A percentile compares a stretch with the other conserved stretches of the same genome.
These are phyloP conservation scores for Argyresthia goedartella DNA, from an alignment of 2,888 invertebrate genomes.

Conservation along the genomic window DNA sequence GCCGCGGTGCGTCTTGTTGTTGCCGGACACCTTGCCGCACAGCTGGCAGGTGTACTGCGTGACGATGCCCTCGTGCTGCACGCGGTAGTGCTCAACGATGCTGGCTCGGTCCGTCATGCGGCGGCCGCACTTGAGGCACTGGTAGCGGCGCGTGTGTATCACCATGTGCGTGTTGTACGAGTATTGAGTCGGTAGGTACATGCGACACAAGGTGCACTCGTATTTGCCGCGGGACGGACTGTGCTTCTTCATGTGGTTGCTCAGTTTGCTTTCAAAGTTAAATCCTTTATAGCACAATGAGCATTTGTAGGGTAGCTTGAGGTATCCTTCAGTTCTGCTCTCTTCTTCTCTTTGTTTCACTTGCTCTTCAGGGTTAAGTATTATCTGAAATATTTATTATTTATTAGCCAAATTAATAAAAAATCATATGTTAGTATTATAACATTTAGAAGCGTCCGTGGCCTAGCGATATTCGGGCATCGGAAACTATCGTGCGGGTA, in stretches of 20 bases:
- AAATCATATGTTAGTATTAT: too few species aligned
- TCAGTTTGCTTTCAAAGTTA: slow-evolving; percentile 47
- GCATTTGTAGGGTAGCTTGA: slow-evolving; percentile 47
- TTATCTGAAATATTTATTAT: too few species aligned
- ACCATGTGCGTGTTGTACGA: slow-evolving; percentile 42
- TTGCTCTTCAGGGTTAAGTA: slow-evolving; percentile 7
- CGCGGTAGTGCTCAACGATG: slow-evolving; percentile 49
- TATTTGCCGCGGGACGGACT: slow-evolving; percentile 51
- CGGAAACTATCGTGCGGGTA: too few species aligned
- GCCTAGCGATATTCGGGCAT: too few species aligned
- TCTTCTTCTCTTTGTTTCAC: slow-evolving; percentile 6
- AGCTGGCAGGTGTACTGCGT: slow-evolving; percentile 42
- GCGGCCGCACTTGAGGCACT: slow-evolving; percentile 38
- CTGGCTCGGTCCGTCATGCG: slow-evolving; percentile 43
- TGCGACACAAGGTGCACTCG: slow-evolving; percentile 40
- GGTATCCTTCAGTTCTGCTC: slow-evolving; percentile 4
- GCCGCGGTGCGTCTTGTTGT: slow-evolving; percentile 51
- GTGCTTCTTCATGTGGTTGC: slow-evolving; percentile 59
- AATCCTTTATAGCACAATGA: slow-evolving; percentile 50
- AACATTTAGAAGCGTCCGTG: too few species aligned
- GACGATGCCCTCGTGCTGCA: slow-evolving; percentile 46
- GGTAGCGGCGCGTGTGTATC: slow-evolving; percentile 48
- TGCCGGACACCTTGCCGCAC: slow-evolving; percentile 52
- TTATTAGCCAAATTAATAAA: too few species aligned
- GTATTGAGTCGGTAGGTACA: slow-evolving; percentile 46